Percentiles rank a stretch among this genome's conserved stretches.
Evolutionary conservation across 2,113 vertebrate species (phyloP).

Genomic region (Corythaixoides concolor): DNA sequence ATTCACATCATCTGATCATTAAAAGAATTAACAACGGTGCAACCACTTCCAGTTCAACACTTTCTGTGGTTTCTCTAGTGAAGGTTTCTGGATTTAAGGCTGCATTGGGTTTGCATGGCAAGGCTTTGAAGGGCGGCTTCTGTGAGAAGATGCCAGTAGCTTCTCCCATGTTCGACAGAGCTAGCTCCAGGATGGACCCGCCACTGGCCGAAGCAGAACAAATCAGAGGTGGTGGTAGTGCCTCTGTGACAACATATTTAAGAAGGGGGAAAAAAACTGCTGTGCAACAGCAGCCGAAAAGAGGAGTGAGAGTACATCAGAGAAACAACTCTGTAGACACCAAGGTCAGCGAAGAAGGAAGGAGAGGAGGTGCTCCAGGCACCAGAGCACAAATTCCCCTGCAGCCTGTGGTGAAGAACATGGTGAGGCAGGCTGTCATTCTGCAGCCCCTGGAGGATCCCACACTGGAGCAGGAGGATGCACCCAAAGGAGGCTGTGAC

Average conservation of each 20-base stretch:
- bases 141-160: not conserved
- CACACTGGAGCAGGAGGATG: accelerated
- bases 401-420: not conserved
- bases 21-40: not conserved
- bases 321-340: not conserved
- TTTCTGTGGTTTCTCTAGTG: not conserved
- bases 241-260: not conserved
- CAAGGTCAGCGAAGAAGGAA: not conserved
- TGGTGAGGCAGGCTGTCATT: no score
- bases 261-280: not conserved
- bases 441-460: not conserved
- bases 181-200: not conserved
- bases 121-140: not conserved
- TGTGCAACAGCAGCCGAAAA: not conserved
- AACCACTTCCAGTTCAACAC: not conserved
- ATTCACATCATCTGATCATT: not conserved
- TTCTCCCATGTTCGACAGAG: not conserved
- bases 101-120: not conserved
- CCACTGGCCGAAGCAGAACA: not conserved
- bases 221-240: accelerated
- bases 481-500: not conserved
- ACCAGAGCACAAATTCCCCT: not conserved
- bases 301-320: not conserved
- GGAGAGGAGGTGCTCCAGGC: not conserved
- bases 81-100: not conserved